Percentiles rank a stretch among this genome's conserved stretches.
phyloP scores from a whole-genome alignment of 2,113 vertebrate species.

The Cryptotis parvus region DNA sequence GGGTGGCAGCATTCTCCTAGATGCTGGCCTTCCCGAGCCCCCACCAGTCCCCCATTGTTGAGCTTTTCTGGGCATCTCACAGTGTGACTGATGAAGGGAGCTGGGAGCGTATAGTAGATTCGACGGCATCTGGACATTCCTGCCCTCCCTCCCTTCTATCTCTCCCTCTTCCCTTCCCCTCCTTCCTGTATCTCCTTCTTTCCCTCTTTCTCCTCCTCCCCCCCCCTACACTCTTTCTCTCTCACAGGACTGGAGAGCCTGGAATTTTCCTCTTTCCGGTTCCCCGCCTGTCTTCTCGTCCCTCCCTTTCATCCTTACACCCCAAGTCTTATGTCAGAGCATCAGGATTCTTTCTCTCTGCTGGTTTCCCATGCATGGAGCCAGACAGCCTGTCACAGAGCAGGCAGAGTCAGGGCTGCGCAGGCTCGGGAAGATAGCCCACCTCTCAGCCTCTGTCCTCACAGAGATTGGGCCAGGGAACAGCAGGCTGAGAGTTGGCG shows the following conservation, averaged over 20 bases:
- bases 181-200: not conserved
- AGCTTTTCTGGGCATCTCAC: not conserved
- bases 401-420: not conserved
- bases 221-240: too few species aligned
- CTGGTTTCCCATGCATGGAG: not conserved
- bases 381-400: too few species aligned
- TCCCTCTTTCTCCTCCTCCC: too few species aligned
- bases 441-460: not conserved
- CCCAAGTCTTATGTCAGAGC: not conserved
- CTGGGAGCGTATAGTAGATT: not conserved
- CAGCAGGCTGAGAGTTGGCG: rapidly evolving
- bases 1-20: too few species aligned
- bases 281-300: too few species aligned
- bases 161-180: too few species aligned
- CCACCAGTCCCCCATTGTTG: not conserved
- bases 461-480: not conserved
- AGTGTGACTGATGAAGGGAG: not conserved
- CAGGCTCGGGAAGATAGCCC: not conserved
- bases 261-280: not conserved
- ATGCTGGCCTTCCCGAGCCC: not conserved
- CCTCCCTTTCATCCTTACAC: not conserved
- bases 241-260: not conserved
- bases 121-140: not conserved
- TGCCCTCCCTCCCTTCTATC: too few species aligned
- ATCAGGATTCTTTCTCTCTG: not conserved